Evolutionary conservation across 2,888 invertebrate species (phyloP), one percentile per base, ranked within the genome.

Genomic region (Podabrus alpinus): DNA sequence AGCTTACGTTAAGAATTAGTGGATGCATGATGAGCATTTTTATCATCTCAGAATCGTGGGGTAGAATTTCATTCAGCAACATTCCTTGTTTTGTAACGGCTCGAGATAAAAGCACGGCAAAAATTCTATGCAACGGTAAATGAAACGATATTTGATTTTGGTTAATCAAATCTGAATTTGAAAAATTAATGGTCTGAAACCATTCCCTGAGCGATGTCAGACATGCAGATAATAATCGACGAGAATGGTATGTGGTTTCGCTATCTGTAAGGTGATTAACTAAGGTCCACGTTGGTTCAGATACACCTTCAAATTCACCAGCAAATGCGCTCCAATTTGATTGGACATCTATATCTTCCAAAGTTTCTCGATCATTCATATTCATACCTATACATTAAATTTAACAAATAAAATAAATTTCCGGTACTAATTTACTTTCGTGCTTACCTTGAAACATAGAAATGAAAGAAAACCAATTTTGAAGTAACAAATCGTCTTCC

Each of bases 291-390:
- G 98, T 97, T 1, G 98, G 97, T 88, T 97, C 97, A 11, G 98
- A 97, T 82, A 97, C 97, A 19, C 97, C 97, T 89, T 99, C 98
- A 81, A 98, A 88, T 89, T 99, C 98, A 80, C 98, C 98, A 77
- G 97, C 97, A 89, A 98, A 99, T 29, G 98, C 97, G 67, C 98
- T 97, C 89, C 98, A 98, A 89, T 98, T 97, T 62, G 97, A 97
- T 87, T 99, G 98, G 89, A 96, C 97, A 89, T 98, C 98, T 15
- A 98, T 94, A 88, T 98, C 98, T 71, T 95, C 94, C 82, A 92
- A 93, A 79, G 95, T 89, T 87, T 98, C 97, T 78, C 97, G 92
- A 80, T 95, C 92, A 89, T 98, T 98, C 69, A 97, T 94, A 89
- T 98, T 98, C 98, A 99, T 98, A 78, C 97, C 96, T 95, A 59